These are phyloP conservation scores for Procambarus clarkii DNA, from an alignment of 1,140 invertebrate species.

Conservation along the genomic window DNA sequence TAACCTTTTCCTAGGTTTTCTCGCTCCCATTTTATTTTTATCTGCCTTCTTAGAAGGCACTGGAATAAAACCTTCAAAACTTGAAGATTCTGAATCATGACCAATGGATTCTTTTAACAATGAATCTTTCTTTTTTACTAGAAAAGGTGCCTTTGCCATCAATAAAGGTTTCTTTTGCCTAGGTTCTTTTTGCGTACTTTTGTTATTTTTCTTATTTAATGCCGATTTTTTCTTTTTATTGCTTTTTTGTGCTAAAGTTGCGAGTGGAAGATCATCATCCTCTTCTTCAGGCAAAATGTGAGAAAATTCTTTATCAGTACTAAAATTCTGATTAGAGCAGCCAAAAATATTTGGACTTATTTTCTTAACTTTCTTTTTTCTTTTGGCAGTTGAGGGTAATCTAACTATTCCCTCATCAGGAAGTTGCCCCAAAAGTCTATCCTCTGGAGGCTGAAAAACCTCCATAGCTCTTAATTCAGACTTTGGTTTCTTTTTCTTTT, in stretches of 20 bases:
- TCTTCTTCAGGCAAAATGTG: slow-evolving; percentile 13
- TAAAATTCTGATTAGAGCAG: background rate
- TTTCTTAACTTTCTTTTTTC: background rate
- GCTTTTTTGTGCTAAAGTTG: background rate
- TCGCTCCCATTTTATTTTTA: background rate
- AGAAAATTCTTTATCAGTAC: background rate
- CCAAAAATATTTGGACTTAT: background rate
- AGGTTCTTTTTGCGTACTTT: background rate
- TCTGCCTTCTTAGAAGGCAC: slow-evolving; percentile 2
- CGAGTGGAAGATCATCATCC: slow-evolving; percentile 39
- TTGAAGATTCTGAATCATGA: slow-evolving; percentile 40
- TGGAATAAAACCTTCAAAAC: slow-evolving; percentile 40
- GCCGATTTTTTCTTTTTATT: background rate
- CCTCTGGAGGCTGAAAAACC: background rate
- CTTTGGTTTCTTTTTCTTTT: background rate
- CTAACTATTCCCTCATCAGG: background rate
- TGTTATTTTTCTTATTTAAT: background rate
- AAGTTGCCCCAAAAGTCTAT: background rate
- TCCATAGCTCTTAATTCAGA: background rate
- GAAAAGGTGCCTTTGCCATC: background rate
- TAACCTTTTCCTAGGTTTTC: slow-evolving; percentile 15
- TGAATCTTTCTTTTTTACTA: background rate
- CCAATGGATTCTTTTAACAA: slow-evolving; percentile 12
- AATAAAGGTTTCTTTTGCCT: background rate
- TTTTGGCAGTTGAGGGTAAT: background rate